A percentile compares a stretch with the other conserved stretches of the same genome.
Conservation (phyloP, 2,113 vertebrate genomes). For the Burhinus oedicnemus region DNA sequence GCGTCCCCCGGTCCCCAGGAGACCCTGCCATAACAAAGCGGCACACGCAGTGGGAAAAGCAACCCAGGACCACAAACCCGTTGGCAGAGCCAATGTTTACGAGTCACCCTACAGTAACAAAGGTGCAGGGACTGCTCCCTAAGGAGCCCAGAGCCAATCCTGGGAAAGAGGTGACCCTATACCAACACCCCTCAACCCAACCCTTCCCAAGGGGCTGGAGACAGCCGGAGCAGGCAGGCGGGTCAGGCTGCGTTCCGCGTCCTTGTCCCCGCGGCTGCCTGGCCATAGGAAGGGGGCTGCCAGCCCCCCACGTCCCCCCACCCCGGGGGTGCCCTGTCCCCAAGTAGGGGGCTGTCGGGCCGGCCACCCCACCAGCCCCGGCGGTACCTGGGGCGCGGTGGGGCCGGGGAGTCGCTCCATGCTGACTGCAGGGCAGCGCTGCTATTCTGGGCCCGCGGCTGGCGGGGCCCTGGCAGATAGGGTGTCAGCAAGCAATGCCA, state of each 20-base stretch:
- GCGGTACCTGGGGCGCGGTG: constrained; percentile 22
- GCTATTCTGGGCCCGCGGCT: constrained; percentile 63
- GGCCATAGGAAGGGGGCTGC: rapidly evolving
- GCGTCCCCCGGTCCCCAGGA: not conserved
- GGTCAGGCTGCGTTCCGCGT: not conserved
- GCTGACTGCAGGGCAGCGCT: constrained; percentile 27
- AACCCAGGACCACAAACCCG: rapidly evolving
- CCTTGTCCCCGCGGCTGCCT: not conserved
- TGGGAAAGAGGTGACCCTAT: not conserved
- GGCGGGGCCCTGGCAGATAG: constrained; percentile 40
- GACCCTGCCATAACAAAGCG: not conserved
- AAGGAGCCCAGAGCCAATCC: not conserved
- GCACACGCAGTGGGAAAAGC: not conserved
- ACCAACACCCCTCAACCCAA: not conserved
- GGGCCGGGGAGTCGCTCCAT: constrained; percentile 42
- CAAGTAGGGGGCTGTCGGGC: rapidly evolving
- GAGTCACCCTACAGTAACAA: not conserved
- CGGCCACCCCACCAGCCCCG: not conserved
- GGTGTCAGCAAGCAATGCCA: constrained; percentile 52
- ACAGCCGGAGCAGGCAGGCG: not conserved
- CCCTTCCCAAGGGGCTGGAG: not conserved
- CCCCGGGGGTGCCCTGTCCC: not conserved
- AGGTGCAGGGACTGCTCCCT: not conserved
- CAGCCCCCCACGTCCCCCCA: too few relatives aligned
- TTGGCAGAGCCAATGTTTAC: not conserved